These are phyloP conservation scores for Eupsittula cactorum DNA, from an alignment of 2,113 vertebrate genomes.

Conservation along the genomic window DNA sequence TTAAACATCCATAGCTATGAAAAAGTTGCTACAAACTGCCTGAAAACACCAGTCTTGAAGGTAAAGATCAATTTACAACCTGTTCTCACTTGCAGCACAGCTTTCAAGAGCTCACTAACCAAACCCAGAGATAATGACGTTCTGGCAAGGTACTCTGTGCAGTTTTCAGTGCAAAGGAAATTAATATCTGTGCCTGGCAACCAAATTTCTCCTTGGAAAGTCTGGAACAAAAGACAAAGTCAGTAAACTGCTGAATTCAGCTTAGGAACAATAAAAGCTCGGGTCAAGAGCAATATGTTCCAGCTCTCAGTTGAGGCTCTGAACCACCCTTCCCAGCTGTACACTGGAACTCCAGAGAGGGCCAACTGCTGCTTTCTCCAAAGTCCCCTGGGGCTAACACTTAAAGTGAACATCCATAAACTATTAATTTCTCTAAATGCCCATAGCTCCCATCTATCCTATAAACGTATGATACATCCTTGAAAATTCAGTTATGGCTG, in stretches of 20 bases:
- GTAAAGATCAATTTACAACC: background rate
- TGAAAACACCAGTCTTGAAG: background rate
- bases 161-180: conserved; percentile 16
- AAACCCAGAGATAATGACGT: background rate
- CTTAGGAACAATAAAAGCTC: background rate
- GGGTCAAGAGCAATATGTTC: background rate
- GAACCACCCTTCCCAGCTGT: conserved; percentile 1
- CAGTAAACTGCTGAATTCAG: conserved; percentile 38
- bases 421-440: conserved; percentile 59
- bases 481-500: background rate
- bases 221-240: conserved; percentile 7
- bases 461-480: background rate
- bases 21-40: background rate
- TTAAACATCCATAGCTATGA: background rate
- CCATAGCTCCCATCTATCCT: conserved; percentile 21
- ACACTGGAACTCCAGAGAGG: background rate
- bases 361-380: background rate
- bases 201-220: conserved; percentile 12
- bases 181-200: conserved; percentile 33
- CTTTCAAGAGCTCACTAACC: conserved; percentile 9
- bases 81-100: conserved; percentile 4
- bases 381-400: conserved; percentile 9
- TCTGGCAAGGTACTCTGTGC: background rate
- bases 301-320: background rate
- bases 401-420: conserved; percentile 31